Evolutionary conservation across 2,888 invertebrate species (phyloP).

Genomic region (Pterostichus niger): DNA sequence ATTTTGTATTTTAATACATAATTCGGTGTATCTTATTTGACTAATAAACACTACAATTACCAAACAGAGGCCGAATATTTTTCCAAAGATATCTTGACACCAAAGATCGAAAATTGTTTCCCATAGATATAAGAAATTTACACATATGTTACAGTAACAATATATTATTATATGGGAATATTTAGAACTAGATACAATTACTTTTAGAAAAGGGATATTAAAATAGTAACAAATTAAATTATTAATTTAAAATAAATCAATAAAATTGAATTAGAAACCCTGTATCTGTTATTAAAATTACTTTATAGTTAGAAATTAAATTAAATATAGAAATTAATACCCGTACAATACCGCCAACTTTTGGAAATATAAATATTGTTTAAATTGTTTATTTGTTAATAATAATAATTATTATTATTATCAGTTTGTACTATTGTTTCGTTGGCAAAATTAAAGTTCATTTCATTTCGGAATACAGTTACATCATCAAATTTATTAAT

Average conservation of each 20-base stretch:
- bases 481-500: no score
- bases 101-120: constrained; percentile 64
- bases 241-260: no score
- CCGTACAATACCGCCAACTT: background rate
- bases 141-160: constrained; percentile 59
- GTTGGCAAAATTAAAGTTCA: background rate
- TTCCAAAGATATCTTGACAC: constrained; percentile 48
- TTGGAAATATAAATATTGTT: constrained; percentile 12
- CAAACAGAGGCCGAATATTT: constrained; percentile 56
- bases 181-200: constrained; percentile 43
- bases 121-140: constrained; percentile 61
- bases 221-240: background rate
- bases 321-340: background rate
- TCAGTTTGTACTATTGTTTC: constrained; percentile 45
- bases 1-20: constrained; percentile 7
- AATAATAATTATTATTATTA: constrained; percentile 22
- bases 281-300: constrained; percentile 40
- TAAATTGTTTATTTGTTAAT: constrained; percentile 33
- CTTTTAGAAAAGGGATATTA: constrained; percentile 35
- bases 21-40: constrained; percentile 41
- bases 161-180: constrained; percentile 49
- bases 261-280: constrained; percentile 30
- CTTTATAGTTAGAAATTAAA: background rate
- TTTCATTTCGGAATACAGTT: no score
- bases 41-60: constrained; percentile 22